Conservation (phyloP, 2,113 vertebrate genomes). For the Cynocephalus volans region DNA sequence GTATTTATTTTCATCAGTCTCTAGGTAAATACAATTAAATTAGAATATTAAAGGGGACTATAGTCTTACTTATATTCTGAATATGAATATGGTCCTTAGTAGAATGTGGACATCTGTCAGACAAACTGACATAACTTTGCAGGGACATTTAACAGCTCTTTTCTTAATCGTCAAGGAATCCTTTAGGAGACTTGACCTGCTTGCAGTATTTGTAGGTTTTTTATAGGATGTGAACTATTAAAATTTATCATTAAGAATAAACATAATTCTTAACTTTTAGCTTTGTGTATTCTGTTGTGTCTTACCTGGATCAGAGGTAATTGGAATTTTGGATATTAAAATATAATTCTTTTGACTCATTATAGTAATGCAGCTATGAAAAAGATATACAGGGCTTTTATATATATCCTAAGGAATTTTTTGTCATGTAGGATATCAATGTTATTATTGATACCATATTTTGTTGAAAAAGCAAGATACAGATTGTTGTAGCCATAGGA, state of each 20-base stretch:
- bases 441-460: not conserved
- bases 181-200: conserved; percentile 68
- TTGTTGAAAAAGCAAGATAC: conserved; percentile 1
- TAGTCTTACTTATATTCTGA: conserved; percentile 84
- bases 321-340: not conserved
- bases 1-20: conserved; percentile 69
- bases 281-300: conserved; percentile 45
- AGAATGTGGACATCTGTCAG: conserved; percentile 82
- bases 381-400: not conserved
- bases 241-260: conserved; percentile 1
- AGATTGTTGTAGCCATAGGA: not conserved
- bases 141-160: conserved; percentile 74
- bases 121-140: conserved; percentile 80
- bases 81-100: conserved; percentile 73
- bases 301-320: not conserved
- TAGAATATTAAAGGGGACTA: conserved; percentile 62
- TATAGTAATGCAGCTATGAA: not conserved
- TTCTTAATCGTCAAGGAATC: conserved; percentile 74
- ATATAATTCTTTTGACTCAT: rapidly evolving
- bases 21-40: conserved; percentile 78
- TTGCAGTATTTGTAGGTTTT: conserved; percentile 37
- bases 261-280: not conserved
- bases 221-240: conserved; percentile 5
- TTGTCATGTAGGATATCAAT: not conserved
- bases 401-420: not conserved